Evolutionary conservation across 2,888 invertebrate genomes (phyloP).

Genomic region (Pyrochroa serraticornis): DNA sequence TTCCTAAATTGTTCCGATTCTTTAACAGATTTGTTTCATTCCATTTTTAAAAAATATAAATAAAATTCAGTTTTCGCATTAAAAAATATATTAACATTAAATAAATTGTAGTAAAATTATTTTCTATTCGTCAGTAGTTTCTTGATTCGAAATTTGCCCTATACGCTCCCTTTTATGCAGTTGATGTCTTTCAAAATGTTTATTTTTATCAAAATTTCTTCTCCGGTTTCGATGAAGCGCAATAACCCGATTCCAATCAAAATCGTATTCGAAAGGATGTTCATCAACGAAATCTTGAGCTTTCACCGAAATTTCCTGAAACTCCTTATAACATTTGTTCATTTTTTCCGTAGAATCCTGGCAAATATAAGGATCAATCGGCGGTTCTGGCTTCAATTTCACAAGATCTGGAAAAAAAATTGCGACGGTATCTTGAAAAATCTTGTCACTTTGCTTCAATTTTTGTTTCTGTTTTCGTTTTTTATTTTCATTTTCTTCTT

Average conservation of each 20-base stretch:
- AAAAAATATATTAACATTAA: too few relatives aligned
- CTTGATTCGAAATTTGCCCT: too few relatives aligned
- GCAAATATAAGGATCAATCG: slow-evolving; percentile 52
- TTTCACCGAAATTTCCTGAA: slow-evolving; percentile 46
- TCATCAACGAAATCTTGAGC: slow-evolving; percentile 57
- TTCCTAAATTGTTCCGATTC: too few relatives aligned
- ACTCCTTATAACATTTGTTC: slow-evolving; percentile 48
- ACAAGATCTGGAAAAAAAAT: slow-evolving; percentile 67
- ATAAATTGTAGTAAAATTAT: too few relatives aligned
- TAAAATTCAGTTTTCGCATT: too few relatives aligned
- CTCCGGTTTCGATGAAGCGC: not conserved
- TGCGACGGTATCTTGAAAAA: slow-evolving; percentile 71
- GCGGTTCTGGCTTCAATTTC: slow-evolving; percentile 58
- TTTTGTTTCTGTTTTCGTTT: slow-evolving; percentile 61
- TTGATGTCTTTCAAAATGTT: too few relatives aligned
- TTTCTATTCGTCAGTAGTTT: too few relatives aligned
- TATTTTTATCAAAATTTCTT: too few relatives aligned
- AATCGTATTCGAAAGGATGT: slow-evolving; percentile 60
- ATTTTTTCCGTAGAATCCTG: not conserved
- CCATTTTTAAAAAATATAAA: too few relatives aligned
- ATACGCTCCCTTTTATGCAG: too few relatives aligned
- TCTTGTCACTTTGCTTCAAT: slow-evolving; percentile 64
- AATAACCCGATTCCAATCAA: slow-evolving; percentile 65
- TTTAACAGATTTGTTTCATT: too few relatives aligned
- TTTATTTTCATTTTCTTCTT: slow-evolving; percentile 64